Conservation (phyloP, 2,797 vertebrate species). For the Avahi laniger region DNA sequence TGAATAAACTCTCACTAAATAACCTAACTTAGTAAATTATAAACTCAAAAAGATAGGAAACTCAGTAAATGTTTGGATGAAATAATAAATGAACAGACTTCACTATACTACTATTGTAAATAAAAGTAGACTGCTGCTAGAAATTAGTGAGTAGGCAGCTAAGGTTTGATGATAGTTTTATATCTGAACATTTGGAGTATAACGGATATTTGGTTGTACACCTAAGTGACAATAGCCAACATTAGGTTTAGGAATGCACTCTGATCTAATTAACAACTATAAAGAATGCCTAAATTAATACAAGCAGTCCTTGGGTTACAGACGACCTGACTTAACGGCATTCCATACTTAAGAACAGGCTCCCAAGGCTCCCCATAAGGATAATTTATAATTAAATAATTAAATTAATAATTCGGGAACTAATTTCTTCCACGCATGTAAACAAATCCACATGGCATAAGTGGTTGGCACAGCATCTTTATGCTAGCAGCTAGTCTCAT, state of each 20-base stretch:
- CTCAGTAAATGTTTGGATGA: neutral
- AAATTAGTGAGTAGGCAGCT: neutral
- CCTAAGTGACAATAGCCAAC: neutral
- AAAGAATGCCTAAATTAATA: neutral
- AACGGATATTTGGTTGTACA: slow-evolving; percentile 1
- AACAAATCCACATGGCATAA: no score
- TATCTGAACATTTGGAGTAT: neutral
- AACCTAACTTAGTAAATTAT: neutral
- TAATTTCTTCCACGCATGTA: no score
- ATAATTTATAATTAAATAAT: no score
- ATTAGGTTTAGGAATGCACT: neutral
- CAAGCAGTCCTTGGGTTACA: no score
- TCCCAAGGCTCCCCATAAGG: no score
- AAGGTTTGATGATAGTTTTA: neutral
- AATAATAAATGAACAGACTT: slow-evolving; percentile 27
- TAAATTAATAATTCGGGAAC: no score
- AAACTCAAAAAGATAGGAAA: neutral
- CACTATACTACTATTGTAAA: neutral
- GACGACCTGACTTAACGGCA: no score
- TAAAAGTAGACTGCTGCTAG: neutral
- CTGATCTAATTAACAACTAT: neutral
- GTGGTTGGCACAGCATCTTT: no score
- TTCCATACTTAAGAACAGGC: no score
- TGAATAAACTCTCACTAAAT: neutral
- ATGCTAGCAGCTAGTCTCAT: no score